A percentile compares a stretch with the other conserved stretches of the same genome.
These are phyloP conservation scores for Lanistes nyassanus DNA, from an alignment of 1,140 invertebrate genomes.

Conservation along the genomic window DNA sequence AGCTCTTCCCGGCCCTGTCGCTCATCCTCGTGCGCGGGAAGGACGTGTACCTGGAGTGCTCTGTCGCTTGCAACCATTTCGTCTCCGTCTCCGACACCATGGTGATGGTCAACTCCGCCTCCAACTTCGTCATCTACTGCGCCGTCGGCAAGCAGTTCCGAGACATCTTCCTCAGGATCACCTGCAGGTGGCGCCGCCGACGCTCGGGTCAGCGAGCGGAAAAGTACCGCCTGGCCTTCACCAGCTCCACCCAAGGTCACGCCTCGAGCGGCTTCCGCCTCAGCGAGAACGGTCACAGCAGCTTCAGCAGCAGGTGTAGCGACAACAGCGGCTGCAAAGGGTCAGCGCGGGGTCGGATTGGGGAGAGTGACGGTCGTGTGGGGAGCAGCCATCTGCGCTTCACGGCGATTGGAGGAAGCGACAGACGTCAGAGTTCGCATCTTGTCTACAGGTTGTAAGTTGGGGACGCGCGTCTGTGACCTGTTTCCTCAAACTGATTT, in stretches of 20 bases:
- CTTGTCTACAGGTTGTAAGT: neutral
- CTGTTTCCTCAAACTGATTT: no score
- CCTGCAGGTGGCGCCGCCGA: constrained; percentile 7
- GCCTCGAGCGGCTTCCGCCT: neutral
- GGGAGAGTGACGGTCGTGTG: neutral
- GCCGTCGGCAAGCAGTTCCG: constrained; percentile 31
- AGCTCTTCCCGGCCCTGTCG: constrained; percentile 27
- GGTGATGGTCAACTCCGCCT: constrained; percentile 31
- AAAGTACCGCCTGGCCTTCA: neutral
- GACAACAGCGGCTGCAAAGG: neutral
- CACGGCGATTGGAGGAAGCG: neutral
- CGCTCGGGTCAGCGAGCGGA: neutral
- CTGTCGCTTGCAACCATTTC: constrained; percentile 27
- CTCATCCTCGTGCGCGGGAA: constrained; percentile 28
- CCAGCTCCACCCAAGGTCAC: no score
- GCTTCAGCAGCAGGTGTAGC: constrained; percentile 6
- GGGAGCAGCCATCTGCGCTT: neutral
- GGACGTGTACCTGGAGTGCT: constrained; percentile 28
- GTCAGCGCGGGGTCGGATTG: neutral
- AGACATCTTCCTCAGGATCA: constrained; percentile 20
- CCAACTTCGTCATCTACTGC: constrained; percentile 37
- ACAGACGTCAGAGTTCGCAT: no score
- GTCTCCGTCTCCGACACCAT: constrained; percentile 31
- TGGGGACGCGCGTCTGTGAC: neutral
- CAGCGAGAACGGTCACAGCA: neutral